Base-by-base conservation (phyloP, 2,888 invertebrate genomes). In the Nasonovia ribisnigri region DNA sequence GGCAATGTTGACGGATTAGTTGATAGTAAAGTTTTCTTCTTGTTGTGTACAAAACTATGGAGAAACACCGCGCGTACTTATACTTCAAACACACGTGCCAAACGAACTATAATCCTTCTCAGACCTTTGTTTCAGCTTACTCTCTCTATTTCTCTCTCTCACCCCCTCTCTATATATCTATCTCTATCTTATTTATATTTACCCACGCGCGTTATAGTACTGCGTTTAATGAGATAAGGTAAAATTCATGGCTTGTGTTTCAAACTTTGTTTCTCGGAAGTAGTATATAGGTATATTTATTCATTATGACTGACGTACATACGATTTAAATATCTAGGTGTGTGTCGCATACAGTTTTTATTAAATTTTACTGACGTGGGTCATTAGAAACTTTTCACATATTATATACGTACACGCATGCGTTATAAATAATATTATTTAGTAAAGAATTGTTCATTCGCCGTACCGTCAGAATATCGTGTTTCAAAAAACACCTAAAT, bases 81-180 rank as follows among this genome's bases (percentile, higher is more conserved):
- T 48, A 48, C 48, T 87, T 36, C 24, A 92, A 60, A 26, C 84
- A 46, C 43, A 87, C 92, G 48, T 87, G 57, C 57, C 36, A 87
- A 87, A 87, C 60, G 46, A 87, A 87, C 87, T 87, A 46, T 86
- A 87, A 87, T 92, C 91, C 91, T 91, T 84, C 84, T 77, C 84
- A 84, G 16, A 60, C 86, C 87, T 60, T 92, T 87, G 92, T 87
- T 86, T 60, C 46, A 36, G 10, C 43, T 36, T 36, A 77, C 77
- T 67, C 67, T 67, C 4, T 67, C 60, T 67, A 13, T 13, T 10
- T 11, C 57, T 29, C 1, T 13, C 3, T 11, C n/a, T 67, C 10
- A 2, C 36, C 5, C 20, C 2, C 20, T 36, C 20, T 36, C 6
- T 20, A 20, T 77, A 20, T 36, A 77, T 77, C 77, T 77, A 77